Evolutionary conservation across 2,888 invertebrate genomes (phyloP).

Genomic region (Drosophila formosana): DNA sequence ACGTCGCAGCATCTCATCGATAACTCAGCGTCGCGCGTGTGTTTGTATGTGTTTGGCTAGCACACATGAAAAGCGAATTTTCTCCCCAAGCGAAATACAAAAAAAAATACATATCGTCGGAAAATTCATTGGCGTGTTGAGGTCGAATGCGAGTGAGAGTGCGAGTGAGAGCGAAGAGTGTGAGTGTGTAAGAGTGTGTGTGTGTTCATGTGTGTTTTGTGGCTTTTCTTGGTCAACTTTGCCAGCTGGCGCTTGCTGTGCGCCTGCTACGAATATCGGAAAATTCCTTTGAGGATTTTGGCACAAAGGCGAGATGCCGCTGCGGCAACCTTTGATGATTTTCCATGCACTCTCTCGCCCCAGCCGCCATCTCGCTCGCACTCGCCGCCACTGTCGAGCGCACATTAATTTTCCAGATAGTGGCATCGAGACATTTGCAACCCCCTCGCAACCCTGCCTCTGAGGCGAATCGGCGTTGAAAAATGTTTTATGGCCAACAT

Average conservation of each 20-base stretch:
- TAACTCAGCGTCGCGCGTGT: constrained; percentile 40
- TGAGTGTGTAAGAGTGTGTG: constrained; percentile 33
- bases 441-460: constrained; percentile 63
- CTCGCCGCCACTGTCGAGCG: constrained; percentile 13
- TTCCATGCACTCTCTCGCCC: constrained; percentile 63
- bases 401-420: constrained; percentile 71
- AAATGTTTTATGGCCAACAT: constrained; percentile 72
- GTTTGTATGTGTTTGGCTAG: constrained; percentile 22
- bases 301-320: constrained; percentile 79
- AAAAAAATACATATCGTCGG: constrained; percentile 60
- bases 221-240: constrained; percentile 76
- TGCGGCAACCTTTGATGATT: constrained; percentile 82
- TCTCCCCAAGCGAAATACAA: constrained; percentile 62
- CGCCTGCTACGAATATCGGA: constrained; percentile 84
- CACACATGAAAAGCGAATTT: constrained; percentile 79
- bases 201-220: constrained; percentile 40
- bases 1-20: constrained; percentile 74
- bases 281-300: constrained; percentile 85
- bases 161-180: constrained; percentile 11
- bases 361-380: constrained; percentile 16
- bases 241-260: constrained; percentile 65
- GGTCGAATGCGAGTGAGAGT: constrained; percentile 46
- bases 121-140: constrained; percentile 70
- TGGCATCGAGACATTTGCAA: constrained; percentile 67
- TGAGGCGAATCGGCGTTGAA: constrained; percentile 41